Percentiles rank a stretch among this genome's conserved stretches.
Evolutionary conservation across 2,888 invertebrate genomes (phyloP).

Genomic region (Merodon equestris): DNA sequence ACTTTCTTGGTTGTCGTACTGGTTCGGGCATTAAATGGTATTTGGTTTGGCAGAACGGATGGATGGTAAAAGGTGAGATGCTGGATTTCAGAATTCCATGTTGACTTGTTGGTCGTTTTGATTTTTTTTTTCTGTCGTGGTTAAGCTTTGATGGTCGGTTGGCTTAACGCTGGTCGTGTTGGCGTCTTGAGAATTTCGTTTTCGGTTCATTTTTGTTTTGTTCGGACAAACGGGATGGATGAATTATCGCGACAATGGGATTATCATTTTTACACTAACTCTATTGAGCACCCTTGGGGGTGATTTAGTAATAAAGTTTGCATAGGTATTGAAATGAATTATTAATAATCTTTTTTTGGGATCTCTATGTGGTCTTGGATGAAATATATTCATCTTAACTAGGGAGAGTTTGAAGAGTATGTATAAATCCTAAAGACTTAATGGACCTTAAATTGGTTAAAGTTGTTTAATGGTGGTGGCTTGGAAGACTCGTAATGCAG

Average conservation of each 20-base stretch:
- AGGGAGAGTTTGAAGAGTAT: background rate
- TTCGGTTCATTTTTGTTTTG: slow-evolving; percentile 7
- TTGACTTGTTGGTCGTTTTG: slow-evolving; percentile 56
- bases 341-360: slow-evolving; percentile 45
- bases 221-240: slow-evolving; percentile 56
- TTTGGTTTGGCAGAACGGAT: slow-evolving; percentile 28
- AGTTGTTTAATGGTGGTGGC: slow-evolving; percentile 30
- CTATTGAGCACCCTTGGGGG: slow-evolving; percentile 51
- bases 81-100: slow-evolving; percentile 58
- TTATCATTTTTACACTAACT: slow-evolving; percentile 78
- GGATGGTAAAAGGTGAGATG: slow-evolving; percentile 40
- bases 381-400: slow-evolving; percentile 3
- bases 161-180: slow-evolving; percentile 7
- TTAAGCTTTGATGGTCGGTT: slow-evolving; percentile 39
- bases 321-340: slow-evolving; percentile 64
- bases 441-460: slow-evolving; percentile 61
- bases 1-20: background rate
- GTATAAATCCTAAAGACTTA: slow-evolving; percentile 50
- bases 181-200: slow-evolving; percentile 5
- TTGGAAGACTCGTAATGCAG: too few species aligned
- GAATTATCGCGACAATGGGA: slow-evolving; percentile 79
- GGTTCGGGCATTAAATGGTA: slow-evolving; percentile 47
- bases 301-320: slow-evolving; percentile 66
- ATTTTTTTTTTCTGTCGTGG: too few species aligned
- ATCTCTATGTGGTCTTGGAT: background rate